phyloP scores from a whole-genome alignment of 2,888 invertebrate species.

The Erebia ligea region DNA sequence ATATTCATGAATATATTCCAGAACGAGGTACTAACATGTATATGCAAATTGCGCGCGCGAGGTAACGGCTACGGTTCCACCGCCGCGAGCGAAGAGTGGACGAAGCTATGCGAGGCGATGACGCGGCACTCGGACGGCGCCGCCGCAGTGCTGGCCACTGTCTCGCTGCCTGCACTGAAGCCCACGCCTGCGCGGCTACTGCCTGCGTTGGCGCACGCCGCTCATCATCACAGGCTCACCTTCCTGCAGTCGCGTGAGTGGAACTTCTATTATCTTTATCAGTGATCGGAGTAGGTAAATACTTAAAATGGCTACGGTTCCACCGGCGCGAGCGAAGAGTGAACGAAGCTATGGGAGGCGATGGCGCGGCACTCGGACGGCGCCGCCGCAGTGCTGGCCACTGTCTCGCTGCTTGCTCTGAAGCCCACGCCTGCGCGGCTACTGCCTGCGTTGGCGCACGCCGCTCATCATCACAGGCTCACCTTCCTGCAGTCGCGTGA shows the following conservation, averaged over 20 bases:
- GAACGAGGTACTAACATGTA: slow-evolving; percentile 58
- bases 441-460: slow-evolving; percentile 68
- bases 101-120: slow-evolving; percentile 47
- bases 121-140: slow-evolving; percentile 53
- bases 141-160: slow-evolving; percentile 51
- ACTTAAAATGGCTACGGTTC: slow-evolving; percentile 39
- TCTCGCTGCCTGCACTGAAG: slow-evolving; percentile 47
- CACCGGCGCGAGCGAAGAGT: slow-evolving; percentile 39
- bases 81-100: slow-evolving; percentile 45
- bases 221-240: slow-evolving; percentile 58
- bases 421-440: slow-evolving; percentile 51
- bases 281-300: too few species aligned
- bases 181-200: slow-evolving; percentile 52
- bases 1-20: slow-evolving; percentile 39
- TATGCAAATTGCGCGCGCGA: slow-evolving; percentile 56
- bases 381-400: slow-evolving; percentile 53
- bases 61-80: slow-evolving; percentile 43
- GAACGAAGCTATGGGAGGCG: slow-evolving; percentile 50
- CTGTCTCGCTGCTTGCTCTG: slow-evolving; percentile 46
- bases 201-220: slow-evolving; percentile 70
- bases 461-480: slow-evolving; percentile 61
- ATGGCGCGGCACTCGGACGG: slow-evolving; percentile 51
- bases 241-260: slow-evolving; percentile 65
- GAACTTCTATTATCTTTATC: too few species aligned
- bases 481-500: slow-evolving; percentile 64